Percentiles rank a stretch among this genome's conserved stretches.
Evolutionary conservation across 2,888 invertebrate genomes (phyloP).

Genomic region (Teleiodes luculella): DNA sequence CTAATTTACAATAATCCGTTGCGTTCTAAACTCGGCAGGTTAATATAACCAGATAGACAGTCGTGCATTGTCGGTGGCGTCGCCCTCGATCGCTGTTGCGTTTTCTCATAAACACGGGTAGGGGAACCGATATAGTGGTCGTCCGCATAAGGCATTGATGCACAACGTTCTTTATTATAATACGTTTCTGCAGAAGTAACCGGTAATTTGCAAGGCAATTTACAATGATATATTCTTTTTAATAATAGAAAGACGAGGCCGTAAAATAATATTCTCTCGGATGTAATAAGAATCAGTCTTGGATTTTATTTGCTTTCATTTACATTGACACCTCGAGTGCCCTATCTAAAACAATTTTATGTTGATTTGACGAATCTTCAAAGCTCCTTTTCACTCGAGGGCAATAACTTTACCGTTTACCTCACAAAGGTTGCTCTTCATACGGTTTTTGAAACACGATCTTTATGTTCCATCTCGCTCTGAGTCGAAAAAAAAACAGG

Average conservation of each 20-base stretch:
- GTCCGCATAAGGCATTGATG: constrained; percentile 4
- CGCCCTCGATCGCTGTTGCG: constrained; percentile 68
- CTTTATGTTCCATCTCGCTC: constrained; percentile 54
- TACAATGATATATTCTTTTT: constrained; percentile 7
- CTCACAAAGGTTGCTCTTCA: constrained; percentile 2
- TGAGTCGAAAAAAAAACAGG: constrained; percentile 62
- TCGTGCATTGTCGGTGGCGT: constrained; percentile 74
- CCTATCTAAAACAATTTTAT: constrained; percentile 1
- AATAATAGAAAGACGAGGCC: neutral
- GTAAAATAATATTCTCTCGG: neutral
- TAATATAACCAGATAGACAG: constrained; percentile 73
- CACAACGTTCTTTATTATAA: constrained; percentile 6
- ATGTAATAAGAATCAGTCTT: neutral
- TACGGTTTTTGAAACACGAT: constrained; percentile 54
- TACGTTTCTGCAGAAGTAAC: neutral
- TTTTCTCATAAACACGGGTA: constrained; percentile 46
- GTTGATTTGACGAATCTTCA: constrained; percentile 4
- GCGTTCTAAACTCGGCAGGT: constrained; percentile 48
- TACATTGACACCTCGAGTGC: constrained; percentile 12
- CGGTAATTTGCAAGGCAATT: constrained; percentile 4
- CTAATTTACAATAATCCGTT: constrained; percentile 47
- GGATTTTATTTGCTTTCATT: neutral
- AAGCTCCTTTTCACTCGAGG: constrained; percentile 1
- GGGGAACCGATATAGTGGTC: constrained; percentile 39
- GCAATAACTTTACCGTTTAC: constrained; percentile 3